Evolutionary conservation across 2,888 invertebrate genomes (phyloP).

Genomic region (Trimorus sp.): DNA sequence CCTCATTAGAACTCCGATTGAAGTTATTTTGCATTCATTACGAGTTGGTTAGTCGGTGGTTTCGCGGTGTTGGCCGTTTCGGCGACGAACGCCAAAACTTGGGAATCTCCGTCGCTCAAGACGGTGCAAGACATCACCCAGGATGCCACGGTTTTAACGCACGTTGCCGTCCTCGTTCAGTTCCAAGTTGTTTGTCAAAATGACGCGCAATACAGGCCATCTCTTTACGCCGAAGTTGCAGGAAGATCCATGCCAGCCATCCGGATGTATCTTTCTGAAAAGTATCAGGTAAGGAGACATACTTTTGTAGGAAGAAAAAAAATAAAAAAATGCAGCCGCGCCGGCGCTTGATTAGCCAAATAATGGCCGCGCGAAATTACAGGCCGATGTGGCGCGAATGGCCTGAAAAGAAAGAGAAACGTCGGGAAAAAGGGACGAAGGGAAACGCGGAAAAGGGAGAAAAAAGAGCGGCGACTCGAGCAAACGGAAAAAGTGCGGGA

Average conservation of each 20-base stretch:
- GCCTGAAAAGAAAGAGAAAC: no score
- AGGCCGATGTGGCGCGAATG: no score
- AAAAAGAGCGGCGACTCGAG: neutral
- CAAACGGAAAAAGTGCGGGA: slow-evolving; percentile 18
- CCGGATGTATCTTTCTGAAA: slow-evolving; percentile 87
- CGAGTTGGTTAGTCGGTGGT: slow-evolving; percentile 43
- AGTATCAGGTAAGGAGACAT: slow-evolving; percentile 88
- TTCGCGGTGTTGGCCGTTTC: slow-evolving; percentile 40
- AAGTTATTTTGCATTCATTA: slow-evolving; percentile 66
- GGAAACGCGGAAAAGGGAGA: neutral
- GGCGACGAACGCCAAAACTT: slow-evolving; percentile 34
- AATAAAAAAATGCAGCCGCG: no score
- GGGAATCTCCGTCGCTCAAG: slow-evolving; percentile 33
- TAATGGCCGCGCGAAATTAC: no score
- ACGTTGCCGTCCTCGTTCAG: slow-evolving; percentile 95
- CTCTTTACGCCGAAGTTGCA: slow-evolving; percentile 94
- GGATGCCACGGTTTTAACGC: slow-evolving; percentile 95
- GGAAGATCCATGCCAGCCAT: slow-evolving; percentile 93
- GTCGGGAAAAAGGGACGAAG: slow-evolving; percentile 40
- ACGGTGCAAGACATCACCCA: slow-evolving; percentile 88
- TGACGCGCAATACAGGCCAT: slow-evolving; percentile 88
- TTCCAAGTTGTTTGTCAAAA: slow-evolving; percentile 77
- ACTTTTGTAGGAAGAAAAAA: no score
- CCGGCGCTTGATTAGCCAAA: no score
- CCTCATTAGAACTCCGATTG: no score